These are phyloP conservation scores for Tenodera sinensis DNA, from an alignment of 2,888 invertebrate species.

Conservation along the genomic window DNA sequence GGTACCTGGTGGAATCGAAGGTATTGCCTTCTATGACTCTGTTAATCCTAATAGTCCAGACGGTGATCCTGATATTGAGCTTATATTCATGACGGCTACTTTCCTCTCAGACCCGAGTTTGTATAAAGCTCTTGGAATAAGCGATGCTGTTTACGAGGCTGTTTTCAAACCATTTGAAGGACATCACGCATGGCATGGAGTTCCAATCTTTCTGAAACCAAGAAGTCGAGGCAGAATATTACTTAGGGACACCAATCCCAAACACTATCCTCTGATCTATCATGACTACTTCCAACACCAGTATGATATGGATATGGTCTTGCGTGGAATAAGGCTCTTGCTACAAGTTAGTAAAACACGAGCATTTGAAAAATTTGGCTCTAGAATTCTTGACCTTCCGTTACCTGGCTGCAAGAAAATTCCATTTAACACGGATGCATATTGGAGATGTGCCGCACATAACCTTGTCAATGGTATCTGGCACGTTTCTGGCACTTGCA, in stretches of 20 bases:
- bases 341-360: conserved; percentile 65
- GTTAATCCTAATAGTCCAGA: conserved; percentile 47
- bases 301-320: conserved; percentile 39
- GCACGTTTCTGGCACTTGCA: conserved; percentile 44
- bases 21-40: conserved; percentile 69
- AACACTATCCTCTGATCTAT: conserved; percentile 68
- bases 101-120: conserved; percentile 27
- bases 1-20: conserved; percentile 74
- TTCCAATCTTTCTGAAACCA: conserved; percentile 63
- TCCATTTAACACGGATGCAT: conserved; percentile 70
- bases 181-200: conserved; percentile 46
- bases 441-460: conserved; percentile 80
- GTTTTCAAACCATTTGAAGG: conserved; percentile 47
- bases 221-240: conserved; percentile 65
- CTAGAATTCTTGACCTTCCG: conserved; percentile 71
- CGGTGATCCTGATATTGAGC: not conserved
- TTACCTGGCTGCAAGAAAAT: conserved; percentile 77
- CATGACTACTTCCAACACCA: conserved; percentile 83
- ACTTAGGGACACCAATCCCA: conserved; percentile 60
- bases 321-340: conserved; percentile 36
- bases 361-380: conserved; percentile 77
- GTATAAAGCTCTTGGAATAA: conserved; percentile 40
- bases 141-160: conserved; percentile 44
- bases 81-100: not conserved
- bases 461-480: conserved; percentile 67